Conservation (phyloP, 2,113 vertebrate species). For the Oryzias curvinotus region DNA sequence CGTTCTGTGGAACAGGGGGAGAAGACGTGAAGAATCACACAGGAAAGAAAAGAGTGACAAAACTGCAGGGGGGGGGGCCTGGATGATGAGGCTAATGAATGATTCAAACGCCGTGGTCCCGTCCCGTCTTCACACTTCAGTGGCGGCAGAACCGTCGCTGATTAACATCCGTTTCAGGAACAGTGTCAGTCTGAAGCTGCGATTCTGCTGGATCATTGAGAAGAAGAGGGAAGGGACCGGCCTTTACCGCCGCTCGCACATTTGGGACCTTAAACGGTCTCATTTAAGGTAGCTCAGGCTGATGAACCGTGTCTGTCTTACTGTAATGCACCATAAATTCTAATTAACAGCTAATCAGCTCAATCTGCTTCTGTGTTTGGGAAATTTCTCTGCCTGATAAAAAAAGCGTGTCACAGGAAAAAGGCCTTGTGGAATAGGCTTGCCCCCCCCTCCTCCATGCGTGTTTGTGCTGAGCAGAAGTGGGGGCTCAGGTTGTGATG, state of each 20-base stretch:
- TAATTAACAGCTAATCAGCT: constrained; percentile 52
- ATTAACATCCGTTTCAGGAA: constrained; percentile 57
- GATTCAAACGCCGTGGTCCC: background rate
- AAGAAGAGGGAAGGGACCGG: constrained; percentile 1
- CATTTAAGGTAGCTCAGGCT: constrained; percentile 37
- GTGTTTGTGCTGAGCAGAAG: constrained; percentile 37
- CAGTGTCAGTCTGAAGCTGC: background rate
- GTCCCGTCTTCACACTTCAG: constrained; percentile 15
- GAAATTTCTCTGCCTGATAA: constrained; percentile 19
- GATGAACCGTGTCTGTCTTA: constrained; percentile 58
- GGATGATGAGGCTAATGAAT: constrained; percentile 46
- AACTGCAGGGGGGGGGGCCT: constrained; percentile 13
- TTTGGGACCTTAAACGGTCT: constrained; percentile 26
- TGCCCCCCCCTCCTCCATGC: background rate
- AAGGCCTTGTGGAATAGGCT: constrained; percentile 30
- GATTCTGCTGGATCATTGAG: background rate
- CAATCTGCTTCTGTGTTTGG: constrained; percentile 21
- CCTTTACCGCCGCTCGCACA: constrained; percentile 22
- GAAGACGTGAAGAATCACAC: constrained; percentile 25
- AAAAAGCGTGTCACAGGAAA: background rate
- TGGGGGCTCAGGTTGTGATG: constrained; percentile 50
- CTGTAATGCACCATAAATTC: constrained; percentile 54
- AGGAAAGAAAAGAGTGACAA: constrained; percentile 13
- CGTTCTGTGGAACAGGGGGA: constrained; percentile 14
- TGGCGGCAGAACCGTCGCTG: constrained; percentile 54